Evolutionary conservation across 2,113 vertebrate genomes (phyloP).

Genomic region (Ascaphus truei): DNA sequence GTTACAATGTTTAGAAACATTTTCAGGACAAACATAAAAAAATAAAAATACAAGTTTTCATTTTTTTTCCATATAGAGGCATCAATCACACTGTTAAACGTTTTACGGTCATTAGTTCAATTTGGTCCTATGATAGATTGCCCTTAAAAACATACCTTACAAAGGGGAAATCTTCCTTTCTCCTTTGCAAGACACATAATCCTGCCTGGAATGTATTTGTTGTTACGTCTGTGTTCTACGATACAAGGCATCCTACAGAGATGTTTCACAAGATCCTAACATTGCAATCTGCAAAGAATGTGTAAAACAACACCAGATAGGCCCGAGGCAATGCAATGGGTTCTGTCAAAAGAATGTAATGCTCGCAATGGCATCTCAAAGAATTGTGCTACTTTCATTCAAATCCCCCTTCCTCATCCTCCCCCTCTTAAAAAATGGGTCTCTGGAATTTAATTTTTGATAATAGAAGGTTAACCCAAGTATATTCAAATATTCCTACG

Average conservation of each 20-base stretch:
- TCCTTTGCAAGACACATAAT: neutral
- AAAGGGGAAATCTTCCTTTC: slow-evolving; percentile 8
- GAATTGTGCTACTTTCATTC: slow-evolving; percentile 6
- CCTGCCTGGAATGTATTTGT: slow-evolving; percentile 13
- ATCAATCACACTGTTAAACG: neutral
- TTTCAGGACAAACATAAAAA: neutral
- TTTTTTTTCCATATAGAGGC: too few species aligned
- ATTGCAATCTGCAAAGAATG: slow-evolving; percentile 21
- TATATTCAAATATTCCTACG: too few species aligned
- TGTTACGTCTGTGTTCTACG: slow-evolving; percentile 19
- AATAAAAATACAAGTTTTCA: too few species aligned
- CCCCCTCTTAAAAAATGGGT: neutral
- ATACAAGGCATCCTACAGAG: slow-evolving; percentile 26
- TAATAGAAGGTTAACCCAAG: too few species aligned
- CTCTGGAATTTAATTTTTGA: too few species aligned
- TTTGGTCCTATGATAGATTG: neutral
- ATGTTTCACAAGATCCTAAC: slow-evolving; percentile 27
- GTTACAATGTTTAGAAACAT: neutral
- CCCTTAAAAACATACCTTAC: neutral
- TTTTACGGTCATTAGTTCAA: neutral
- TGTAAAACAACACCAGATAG: slow-evolving; percentile 33
- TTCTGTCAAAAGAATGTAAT: slow-evolving; percentile 1
- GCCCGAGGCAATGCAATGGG: slow-evolving; percentile 10
- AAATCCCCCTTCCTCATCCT: neutral
- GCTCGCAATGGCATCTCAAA: neutral